phyloP scores from a whole-genome alignment of 1,140 invertebrate species.

The Hesperophylax magnus region DNA sequence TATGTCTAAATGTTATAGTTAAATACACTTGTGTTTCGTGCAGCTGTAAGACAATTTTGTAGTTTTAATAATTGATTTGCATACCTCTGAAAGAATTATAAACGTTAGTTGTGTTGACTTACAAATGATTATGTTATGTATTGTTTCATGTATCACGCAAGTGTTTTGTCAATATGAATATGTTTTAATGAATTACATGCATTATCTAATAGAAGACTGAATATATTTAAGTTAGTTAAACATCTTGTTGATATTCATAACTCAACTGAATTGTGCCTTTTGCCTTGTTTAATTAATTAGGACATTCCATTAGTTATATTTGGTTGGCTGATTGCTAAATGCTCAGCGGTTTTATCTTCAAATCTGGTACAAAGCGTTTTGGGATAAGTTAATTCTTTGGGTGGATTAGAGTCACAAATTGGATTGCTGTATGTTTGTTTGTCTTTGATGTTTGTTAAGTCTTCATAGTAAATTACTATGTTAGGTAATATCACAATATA shows the following conservation, averaged over 20 bases:
- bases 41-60: conserved; percentile 20
- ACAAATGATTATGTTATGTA: no score
- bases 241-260: conserved; percentile 48
- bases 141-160: neutral
- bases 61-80: neutral
- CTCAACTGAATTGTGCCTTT: conserved; percentile 55
- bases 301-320: conserved; percentile 58
- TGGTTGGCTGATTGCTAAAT: conserved; percentile 39
- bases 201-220: conserved; percentile 54
- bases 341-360: conserved; percentile 8
- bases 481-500: conserved; percentile 49
- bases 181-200: conserved; percentile 38
- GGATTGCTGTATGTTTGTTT: conserved; percentile 50
- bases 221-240: conserved; percentile 57
- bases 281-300: conserved; percentile 48
- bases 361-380: conserved; percentile 43
- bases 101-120: neutral
- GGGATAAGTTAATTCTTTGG: conserved; percentile 42
- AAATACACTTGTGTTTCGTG: conserved; percentile 41
- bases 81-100: conserved; percentile 23
- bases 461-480: conserved; percentile 40
- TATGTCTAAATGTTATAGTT: conserved; percentile 5
- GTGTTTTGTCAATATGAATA: conserved; percentile 19
- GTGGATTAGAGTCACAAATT: conserved; percentile 52
- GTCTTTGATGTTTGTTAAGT: conserved; percentile 57